A percentile compares a stretch with the other conserved stretches of the same genome.
Conservation (phyloP, 1,140 invertebrate species). For the Nasonia giraulti region DNA sequence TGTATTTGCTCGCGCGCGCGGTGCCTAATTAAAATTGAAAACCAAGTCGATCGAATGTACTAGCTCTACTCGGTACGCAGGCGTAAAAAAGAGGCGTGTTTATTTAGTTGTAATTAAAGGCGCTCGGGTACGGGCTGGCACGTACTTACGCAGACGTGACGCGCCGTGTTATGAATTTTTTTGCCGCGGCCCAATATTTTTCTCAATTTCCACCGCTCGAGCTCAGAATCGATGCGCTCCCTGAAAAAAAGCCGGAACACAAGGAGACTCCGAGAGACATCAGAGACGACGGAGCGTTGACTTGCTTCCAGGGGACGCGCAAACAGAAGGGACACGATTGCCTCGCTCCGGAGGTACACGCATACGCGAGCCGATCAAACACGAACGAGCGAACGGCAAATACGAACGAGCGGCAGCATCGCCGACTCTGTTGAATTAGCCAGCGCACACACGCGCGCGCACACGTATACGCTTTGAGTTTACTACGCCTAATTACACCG, state of each 20-base stretch:
- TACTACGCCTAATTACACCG: slow-evolving; percentile 57
- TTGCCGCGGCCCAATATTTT: too few species aligned
- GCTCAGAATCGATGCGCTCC: too few species aligned
- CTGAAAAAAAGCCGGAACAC: neutral
- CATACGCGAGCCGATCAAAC: slow-evolving; percentile 57
- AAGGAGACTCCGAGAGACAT: slow-evolving; percentile 1
- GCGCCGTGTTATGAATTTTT: too few species aligned
- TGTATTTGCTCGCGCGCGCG: neutral
- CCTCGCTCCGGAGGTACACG: neutral
- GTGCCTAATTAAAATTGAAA: slow-evolving; percentile 41
- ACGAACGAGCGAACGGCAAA: slow-evolving; percentile 60
- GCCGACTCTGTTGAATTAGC: slow-evolving; percentile 56
- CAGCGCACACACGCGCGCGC: neutral
- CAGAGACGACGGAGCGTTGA: neutral
- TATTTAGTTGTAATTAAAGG: neutral
- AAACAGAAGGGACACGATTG: neutral
- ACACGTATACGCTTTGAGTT: slow-evolving; percentile 50
- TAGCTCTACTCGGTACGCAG: neutral
- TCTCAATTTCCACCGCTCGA: too few species aligned
- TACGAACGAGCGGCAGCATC: slow-evolving; percentile 53
- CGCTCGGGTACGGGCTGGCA: too few species aligned
- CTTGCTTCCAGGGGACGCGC: neutral
- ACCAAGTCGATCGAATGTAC: neutral
- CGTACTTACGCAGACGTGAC: too few species aligned
- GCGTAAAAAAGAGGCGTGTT: neutral